A percentile compares a stretch with the other conserved stretches of the same genome.
Evolutionary conservation across 2,797 vertebrate species (phyloP).

Genomic region (Channallabes apus): DNA sequence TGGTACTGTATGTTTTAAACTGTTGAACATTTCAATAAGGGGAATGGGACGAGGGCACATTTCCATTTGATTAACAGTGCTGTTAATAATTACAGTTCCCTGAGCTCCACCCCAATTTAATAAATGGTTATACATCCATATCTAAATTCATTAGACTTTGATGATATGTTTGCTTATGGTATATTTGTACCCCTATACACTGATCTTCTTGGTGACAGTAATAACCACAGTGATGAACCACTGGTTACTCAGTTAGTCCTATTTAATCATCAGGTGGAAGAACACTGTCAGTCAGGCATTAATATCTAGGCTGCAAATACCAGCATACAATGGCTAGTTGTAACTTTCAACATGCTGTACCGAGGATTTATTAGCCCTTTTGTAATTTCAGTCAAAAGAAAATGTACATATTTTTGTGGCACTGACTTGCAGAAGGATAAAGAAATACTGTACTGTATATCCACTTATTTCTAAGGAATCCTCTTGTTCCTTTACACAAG

Average conservation of each 20-base stretch:
- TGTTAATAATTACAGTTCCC: not conserved
- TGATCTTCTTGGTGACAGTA: conserved; percentile 1
- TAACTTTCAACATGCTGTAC: not conserved
- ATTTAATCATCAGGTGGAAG: conserved; percentile 15
- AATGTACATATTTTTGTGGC: not conserved
- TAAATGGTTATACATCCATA: not conserved
- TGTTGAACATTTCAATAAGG: not conserved
- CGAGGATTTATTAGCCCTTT: not conserved
- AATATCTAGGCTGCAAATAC: not conserved
- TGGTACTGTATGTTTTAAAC: not conserved
- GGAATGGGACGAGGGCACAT: not conserved
- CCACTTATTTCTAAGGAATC: not conserved
- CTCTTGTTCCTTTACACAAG: not conserved
- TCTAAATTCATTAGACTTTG: not conserved
- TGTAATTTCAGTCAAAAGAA: not conserved
- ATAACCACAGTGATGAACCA: not conserved
- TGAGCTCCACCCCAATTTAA: not conserved
- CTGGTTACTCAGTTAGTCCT: not conserved
- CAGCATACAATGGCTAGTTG: not conserved
- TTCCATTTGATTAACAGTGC: not conserved
- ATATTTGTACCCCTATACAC: conserved; percentile 1
- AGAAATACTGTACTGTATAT: too few species aligned
- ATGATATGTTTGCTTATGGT: not conserved
- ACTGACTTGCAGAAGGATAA: not conserved
- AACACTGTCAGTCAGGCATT: not conserved